phyloP scores from a whole-genome alignment of 2,888 invertebrate species.

The Sarcophaga rosellei region DNA sequence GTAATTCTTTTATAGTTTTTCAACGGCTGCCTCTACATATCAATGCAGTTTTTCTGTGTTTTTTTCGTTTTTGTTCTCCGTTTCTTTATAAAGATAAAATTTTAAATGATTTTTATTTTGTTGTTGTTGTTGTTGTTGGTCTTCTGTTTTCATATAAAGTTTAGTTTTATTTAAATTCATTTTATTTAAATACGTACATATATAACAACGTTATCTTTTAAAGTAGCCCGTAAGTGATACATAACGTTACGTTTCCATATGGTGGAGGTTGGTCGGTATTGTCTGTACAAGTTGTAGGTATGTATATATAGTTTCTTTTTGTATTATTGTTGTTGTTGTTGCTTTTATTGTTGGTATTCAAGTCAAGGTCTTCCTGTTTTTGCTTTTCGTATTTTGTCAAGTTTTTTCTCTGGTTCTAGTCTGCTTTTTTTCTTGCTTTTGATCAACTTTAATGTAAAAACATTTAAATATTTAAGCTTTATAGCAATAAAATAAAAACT shows the following conservation, averaged over 20 bases:
- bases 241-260: not conserved
- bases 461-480: not conserved
- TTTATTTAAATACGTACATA: slow-evolving; percentile 40
- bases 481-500: not conserved
- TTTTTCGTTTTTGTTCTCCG: slow-evolving; percentile 7
- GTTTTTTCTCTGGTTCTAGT: not conserved
- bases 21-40: slow-evolving; percentile 33
- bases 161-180: slow-evolving; percentile 33
- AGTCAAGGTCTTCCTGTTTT: slow-evolving; percentile 64
- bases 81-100: slow-evolving; percentile 40
- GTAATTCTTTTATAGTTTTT: not conserved
- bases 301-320: slow-evolving; percentile 6
- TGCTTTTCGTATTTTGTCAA: slow-evolving; percentile 50
- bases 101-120: slow-evolving; percentile 2
- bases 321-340: not conserved
- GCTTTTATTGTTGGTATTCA: slow-evolving; percentile 50
- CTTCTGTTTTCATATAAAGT: slow-evolving; percentile 15
- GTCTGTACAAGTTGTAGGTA: slow-evolving; percentile 7
- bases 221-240: not conserved
- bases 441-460: slow-evolving; percentile 5
- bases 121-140: not conserved
- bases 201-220: not conserved
- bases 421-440: not conserved
- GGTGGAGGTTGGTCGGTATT: no score
- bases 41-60: slow-evolving; percentile 37